Evolutionary conservation across 2,113 vertebrate species (phyloP), one percentile per base, ranked within the genome.

Genomic region (Caracal caracal): DNA sequence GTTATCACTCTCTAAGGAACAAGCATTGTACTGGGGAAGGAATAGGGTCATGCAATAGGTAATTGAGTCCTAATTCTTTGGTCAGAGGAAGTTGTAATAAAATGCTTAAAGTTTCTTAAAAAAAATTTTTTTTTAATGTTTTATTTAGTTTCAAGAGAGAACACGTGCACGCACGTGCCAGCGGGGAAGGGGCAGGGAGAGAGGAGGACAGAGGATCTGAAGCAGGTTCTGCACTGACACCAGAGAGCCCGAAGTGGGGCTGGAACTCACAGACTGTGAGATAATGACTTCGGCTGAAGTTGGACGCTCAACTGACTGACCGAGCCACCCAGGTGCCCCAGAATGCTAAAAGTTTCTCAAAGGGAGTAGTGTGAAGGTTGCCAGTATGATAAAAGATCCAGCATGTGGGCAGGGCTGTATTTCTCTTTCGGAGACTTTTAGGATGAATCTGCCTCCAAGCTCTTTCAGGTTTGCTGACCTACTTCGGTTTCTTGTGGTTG

Each of bases 11-110:
- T 75, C 51, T 66, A 73, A 51, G 66, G 90, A 82, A 26, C 10
- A 35, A 86, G 56, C 61, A 2, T 20, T 63, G 56, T 22, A 47
- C 68, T 96, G 33, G 35, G 73, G 47, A 85, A 30, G 30, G 73
- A 40, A n/a, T 68, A 73, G 81, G 33, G 56, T 78, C 90, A 84
- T 78, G 9, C 40, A 37, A 61, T 24, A 51, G 26, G 56, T 35
- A 79, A 68, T 24, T 10, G 71, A 75, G 88, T 65, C 63, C 13
- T 75, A 53, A 63, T 59, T 94, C 65, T 96, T 66, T 22, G 71
- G 84, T 83, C 81, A 87, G 35, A 85, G 90, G 90, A 91, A 94
- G 71, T 68, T 16, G 10, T 92, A 78, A 70, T 78, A 90, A 97
- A 96, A 88, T 0, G 4, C 78, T 90, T 17, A 43, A 78, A 47